Base-by-base conservation (phyloP, 2,797 vertebrate genomes). In the Sarcoramphus papa region DNA sequence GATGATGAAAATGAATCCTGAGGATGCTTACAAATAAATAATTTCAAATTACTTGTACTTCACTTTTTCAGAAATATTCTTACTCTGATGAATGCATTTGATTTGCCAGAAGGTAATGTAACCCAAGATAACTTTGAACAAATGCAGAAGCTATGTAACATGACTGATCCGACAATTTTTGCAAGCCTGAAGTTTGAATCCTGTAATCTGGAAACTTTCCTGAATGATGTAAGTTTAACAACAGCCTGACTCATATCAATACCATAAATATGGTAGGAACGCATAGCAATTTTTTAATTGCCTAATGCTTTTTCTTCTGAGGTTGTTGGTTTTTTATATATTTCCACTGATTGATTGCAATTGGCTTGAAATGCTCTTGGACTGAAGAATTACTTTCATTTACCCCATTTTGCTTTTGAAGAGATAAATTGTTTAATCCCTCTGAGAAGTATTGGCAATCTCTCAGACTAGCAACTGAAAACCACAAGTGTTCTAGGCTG, bases 21-120 rank as follows among this genome's bases (percentile, higher is more conserved):
- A 73, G 33, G 45, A 60, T 62, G 56, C 14, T 68, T 51, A 72
- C 37, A 87, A 50, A 74, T 31, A 48, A 79, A n/a, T 47, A 45
- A 67, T 78, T 81, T 88, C 73, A 60, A n/a, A 35, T 72, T 56
- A 19, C 30, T 82, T 74, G 22, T 28, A 62, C 93, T 87, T 95
- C 14, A 20, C 16, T 65, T 92, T 96, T 97, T 59, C 95, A 99
- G 99, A 85, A 99, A 99, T 97, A 99, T 99, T 85, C 86, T 99
- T 77, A 96, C 98, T 13, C 97, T 99, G 89, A 95, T 98, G 24
- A 99, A 99, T 47, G 97, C 95, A 3, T 99, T 99, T 53, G 98
- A 99, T 80, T 96, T 99, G 74, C 95, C 98, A 1, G 99, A 99
- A 59, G 98, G 97, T 23, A 92, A 95, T 2, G 96, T 99, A 96